These are phyloP conservation scores for Acrocephalus kingi DNA, from an alignment of 2,113 vertebrate genomes.

Conservation along the genomic window DNA sequence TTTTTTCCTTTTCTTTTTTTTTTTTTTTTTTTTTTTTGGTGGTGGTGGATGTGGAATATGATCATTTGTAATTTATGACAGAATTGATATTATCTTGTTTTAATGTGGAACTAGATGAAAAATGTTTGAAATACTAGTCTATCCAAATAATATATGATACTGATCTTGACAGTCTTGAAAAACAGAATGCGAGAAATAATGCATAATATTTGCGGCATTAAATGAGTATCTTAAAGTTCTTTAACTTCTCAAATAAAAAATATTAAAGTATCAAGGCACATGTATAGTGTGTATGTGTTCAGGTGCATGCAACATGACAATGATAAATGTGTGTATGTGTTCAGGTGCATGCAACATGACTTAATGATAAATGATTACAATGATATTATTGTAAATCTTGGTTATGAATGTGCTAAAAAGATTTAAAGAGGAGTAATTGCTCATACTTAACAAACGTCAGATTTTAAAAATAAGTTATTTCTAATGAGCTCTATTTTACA, in stretches of 20 bases:
- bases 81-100: conserved; percentile 41
- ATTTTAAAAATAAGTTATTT: not conserved
- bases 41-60: not conserved
- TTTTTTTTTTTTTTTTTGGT: not conserved
- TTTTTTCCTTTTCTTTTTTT: not conserved
- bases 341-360: not conserved
- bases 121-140: conserved; percentile 54
- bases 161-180: conserved; percentile 11
- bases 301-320: not conserved
- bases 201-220: conserved; percentile 30
- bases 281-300: not conserved
- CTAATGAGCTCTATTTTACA: conserved; percentile 4
- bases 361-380: conserved; percentile 46
- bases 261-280: not conserved
- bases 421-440: not conserved
- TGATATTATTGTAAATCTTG: conserved; percentile 13
- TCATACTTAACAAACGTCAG: conserved; percentile 27
- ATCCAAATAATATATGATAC: conserved; percentile 32
- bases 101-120: conserved; percentile 43
- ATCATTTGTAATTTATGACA: conserved; percentile 41
- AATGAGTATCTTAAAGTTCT: not conserved
- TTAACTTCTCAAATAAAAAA: conserved; percentile 54
- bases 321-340: conserved; percentile 7
- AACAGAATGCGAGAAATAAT: conserved; percentile 29
- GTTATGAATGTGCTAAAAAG: conserved; percentile 38